These are phyloP conservation scores for Emydura subglobosa DNA, from an alignment of 2,113 vertebrate genomes.

Conservation along the genomic window DNA sequence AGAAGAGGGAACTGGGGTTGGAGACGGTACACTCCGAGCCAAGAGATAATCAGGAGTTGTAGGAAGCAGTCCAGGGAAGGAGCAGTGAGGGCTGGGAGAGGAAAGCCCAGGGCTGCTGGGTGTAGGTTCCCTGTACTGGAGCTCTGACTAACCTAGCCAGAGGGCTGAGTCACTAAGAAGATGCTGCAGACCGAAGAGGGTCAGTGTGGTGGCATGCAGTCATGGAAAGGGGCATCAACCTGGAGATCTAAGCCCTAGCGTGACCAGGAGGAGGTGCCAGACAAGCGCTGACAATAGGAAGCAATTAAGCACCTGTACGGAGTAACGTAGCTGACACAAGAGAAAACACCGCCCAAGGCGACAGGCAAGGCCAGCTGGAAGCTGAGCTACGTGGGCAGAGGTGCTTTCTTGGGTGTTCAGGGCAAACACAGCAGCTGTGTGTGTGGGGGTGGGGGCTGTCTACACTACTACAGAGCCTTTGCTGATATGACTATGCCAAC, in stretches of 20 bases:
- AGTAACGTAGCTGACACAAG: background rate
- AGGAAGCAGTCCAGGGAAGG: background rate
- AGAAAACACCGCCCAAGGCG: background rate
- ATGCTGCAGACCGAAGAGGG: background rate
- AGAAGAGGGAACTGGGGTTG: no score
- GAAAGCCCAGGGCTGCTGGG: no score
- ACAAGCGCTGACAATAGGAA: background rate
- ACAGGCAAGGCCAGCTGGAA: background rate
- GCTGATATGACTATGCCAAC: background rate
- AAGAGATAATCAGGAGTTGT: background rate
- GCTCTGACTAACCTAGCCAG: no score
- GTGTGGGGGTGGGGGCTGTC: background rate
- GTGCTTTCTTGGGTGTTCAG: background rate
- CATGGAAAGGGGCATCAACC: background rate
- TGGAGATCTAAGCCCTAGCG: background rate
- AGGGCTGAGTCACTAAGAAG: background rate
- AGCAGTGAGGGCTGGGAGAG: background rate
- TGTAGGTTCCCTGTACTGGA: no score
- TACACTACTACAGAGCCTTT: background rate
- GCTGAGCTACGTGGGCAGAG: background rate
- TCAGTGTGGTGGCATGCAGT: background rate
- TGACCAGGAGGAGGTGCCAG: no score
- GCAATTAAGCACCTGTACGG: background rate
- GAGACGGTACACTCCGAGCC: background rate
- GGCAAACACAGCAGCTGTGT: background rate